A percentile compares a stretch with the other conserved stretches of the same genome.
These are phyloP conservation scores for Solen grandis DNA, from an alignment of 1,140 invertebrate species.

Conservation along the genomic window DNA sequence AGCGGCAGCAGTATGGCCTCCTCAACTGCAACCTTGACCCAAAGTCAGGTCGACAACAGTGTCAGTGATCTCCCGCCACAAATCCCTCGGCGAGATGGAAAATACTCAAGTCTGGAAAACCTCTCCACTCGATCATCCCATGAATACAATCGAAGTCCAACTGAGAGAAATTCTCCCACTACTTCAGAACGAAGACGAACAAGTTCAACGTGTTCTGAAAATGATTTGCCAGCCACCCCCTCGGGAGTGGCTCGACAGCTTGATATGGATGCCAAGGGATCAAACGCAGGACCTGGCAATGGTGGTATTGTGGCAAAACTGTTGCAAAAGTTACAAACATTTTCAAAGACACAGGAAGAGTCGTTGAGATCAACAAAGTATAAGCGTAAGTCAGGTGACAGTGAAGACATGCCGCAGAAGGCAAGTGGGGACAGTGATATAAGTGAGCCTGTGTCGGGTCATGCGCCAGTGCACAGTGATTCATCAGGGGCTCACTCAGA, in stretches of 20 bases:
- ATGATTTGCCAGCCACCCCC: slow-evolving; percentile 25
- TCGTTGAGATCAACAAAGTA: slow-evolving; percentile 51
- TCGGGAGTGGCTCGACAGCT: slow-evolving; percentile 33
- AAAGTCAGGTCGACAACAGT: slow-evolving; percentile 50
- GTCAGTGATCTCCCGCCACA: slow-evolving; percentile 42
- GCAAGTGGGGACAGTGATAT: slow-evolving; percentile 45
- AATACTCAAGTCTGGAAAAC: slow-evolving; percentile 48
- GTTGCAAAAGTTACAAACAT: slow-evolving; percentile 62
- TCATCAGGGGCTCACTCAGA: slow-evolving; percentile 69
- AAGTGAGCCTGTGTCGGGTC: slow-evolving; percentile 5
- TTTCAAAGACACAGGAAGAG: slow-evolving; percentile 62
- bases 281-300: slow-evolving; percentile 15
- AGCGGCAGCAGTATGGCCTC: slow-evolving; percentile 38
- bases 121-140: slow-evolving; percentile 47
- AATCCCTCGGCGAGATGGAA: slow-evolving; percentile 36
- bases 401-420: slow-evolving; percentile 44
- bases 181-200: slow-evolving; percentile 40
- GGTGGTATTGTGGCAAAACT: slow-evolving; percentile 57
- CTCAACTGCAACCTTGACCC: slow-evolving; percentile 46
- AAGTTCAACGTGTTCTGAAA: slow-evolving; percentile 61
- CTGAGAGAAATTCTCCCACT: slow-evolving; percentile 47
- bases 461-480: slow-evolving; percentile 51
- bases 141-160: slow-evolving; percentile 49
- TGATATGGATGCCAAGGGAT: slow-evolving; percentile 31
- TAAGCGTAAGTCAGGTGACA: slow-evolving; percentile 56